Conservation (phyloP, 2,888 invertebrate genomes). For the Metallyticus violacea region DNA sequence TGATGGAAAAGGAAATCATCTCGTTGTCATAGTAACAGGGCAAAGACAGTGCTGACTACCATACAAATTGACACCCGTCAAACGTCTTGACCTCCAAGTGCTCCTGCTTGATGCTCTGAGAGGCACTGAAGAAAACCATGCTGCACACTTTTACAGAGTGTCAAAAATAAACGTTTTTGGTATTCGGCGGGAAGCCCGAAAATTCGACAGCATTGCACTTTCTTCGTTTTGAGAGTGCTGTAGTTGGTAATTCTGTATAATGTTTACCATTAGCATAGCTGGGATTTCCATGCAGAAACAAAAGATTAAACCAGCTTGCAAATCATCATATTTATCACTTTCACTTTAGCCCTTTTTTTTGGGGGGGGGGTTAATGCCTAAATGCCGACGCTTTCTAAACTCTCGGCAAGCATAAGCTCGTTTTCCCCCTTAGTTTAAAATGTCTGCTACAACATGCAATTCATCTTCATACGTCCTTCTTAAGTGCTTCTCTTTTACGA, state of each 20-base stretch:
- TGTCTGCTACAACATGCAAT: neutral
- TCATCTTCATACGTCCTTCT: neutral
- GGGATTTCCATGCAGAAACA: neutral
- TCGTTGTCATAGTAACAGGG: neutral
- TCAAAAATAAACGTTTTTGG: no score
- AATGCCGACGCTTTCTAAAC: neutral
- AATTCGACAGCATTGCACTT: neutral
- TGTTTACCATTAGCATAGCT: no score
- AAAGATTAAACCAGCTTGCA: neutral
- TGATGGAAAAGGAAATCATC: conserved; percentile 21
- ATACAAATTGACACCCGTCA: neutral
- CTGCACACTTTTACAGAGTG: no score
- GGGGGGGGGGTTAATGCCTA: no score
- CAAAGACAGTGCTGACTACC: neutral
- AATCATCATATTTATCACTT: neutral
- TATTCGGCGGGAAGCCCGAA: no score
- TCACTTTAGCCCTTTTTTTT: no score
- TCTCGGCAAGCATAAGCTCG: neutral
- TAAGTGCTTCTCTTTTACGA: neutral
- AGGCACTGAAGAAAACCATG: no score
- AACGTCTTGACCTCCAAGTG: neutral
- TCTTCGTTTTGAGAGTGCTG: neutral
- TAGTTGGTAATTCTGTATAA: no score
- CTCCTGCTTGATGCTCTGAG: neutral
- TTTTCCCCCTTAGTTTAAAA: neutral